Evolutionary conservation across 2,888 invertebrate genomes (phyloP).

Genomic region (Onthophagus sagittarius): DNA sequence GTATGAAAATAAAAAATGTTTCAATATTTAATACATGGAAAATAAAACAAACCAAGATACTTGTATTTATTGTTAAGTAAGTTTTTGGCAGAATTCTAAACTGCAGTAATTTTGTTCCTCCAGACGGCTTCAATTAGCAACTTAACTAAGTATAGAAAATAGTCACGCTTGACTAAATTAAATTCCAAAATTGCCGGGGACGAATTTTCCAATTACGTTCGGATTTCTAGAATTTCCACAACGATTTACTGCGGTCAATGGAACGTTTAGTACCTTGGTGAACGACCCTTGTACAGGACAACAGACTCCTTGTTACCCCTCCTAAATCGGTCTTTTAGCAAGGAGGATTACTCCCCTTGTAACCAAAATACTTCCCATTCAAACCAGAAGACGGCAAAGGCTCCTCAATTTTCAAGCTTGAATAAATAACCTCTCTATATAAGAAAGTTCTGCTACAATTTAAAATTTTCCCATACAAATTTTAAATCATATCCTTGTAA

Average conservation of each 20-base stretch:
- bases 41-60: too few relatives aligned
- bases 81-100: too few relatives aligned
- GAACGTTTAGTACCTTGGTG: not conserved
- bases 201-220: not conserved
- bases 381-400: not conserved
- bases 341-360: not conserved
- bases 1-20: too few relatives aligned
- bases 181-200: not conserved
- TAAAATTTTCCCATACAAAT: too few relatives aligned
- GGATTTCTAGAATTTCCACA: not conserved
- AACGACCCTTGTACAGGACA: not conserved
- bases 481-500: too few relatives aligned
- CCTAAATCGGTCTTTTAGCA: not conserved
- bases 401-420: not conserved
- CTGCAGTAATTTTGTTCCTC: too few relatives aligned
- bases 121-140: not conserved
- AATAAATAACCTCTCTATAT: not conserved
- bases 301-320: not conserved
- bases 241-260: not conserved
- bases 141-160: not conserved
- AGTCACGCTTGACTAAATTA: not conserved
- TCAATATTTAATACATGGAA: too few relatives aligned
- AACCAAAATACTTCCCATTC: not conserved
- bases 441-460: too few relatives aligned
- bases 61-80: too few relatives aligned